Percentiles rank a stretch among this genome's conserved stretches.
Conservation (phyloP, 2,888 invertebrate species). For the Lasioglossum marginatum region DNA sequence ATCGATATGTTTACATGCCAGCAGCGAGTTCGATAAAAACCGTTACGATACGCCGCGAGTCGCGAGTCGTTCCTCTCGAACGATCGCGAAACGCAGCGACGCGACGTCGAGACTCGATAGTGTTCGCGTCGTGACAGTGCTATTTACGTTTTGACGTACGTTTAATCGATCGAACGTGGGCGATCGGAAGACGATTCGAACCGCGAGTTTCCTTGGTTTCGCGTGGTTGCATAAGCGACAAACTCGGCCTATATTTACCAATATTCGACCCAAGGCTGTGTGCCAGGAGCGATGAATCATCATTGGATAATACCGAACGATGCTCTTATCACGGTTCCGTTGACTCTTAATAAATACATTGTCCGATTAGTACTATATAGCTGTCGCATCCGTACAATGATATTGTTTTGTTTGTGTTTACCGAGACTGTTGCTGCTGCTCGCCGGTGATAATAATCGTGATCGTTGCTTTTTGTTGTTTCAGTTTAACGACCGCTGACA, state of each 20-base stretch:
- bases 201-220: not conserved
- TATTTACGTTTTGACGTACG: not conserved
- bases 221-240: constrained; percentile 24
- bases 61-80: not conserved
- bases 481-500: constrained; percentile 71
- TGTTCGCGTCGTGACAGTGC: not conserved
- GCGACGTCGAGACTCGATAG: not conserved
- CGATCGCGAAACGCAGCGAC: not conserved
- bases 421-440: not conserved
- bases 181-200: not conserved
- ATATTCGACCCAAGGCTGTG: constrained; percentile 42
- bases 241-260: constrained; percentile 22
- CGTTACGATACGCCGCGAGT: not conserved
- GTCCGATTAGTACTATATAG: not conserved
- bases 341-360: not conserved
- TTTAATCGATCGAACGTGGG: not conserved
- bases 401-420: not conserved
- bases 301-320: constrained; percentile 2
- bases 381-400: not conserved
- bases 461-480: constrained; percentile 45
- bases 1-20: constrained; percentile 37
- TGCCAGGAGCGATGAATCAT: constrained; percentile 45
- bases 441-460: not conserved
- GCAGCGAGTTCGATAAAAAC: not conserved
- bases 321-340: not conserved